Base-by-base conservation (phyloP, 1,140 invertebrate genomes). In the Ptiloglossa arizonensis region DNA sequence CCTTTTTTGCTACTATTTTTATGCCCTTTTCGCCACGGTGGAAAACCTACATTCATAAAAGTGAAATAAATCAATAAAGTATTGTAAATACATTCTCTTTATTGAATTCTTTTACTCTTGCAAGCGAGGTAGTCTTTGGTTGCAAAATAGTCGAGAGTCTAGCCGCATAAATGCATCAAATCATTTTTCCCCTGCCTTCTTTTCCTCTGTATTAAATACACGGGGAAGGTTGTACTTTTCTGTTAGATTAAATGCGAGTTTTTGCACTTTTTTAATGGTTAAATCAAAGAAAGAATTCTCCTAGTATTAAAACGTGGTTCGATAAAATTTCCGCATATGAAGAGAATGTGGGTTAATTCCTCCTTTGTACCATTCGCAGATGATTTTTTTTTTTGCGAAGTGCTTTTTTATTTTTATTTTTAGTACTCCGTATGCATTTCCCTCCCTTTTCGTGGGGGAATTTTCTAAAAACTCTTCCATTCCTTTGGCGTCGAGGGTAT, bases 181-280 rank as follows among this genome's bases (percentile, higher is more conserved):
- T 80, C 82, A 87, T 64, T 86, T 72, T 77, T 83, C 77, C 24
- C 87, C 87, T 52, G 82, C 83, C 67, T 82, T 87, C 69, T 81
- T 66, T 5, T 83, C 81, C 24, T 75, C 67, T 73, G 57, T 83
- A 62, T 87, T 88, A 83, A 88, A 89, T 50, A 66, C 73, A 75
- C 89, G 67, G 22, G 72, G 17, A 8, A 88, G 72, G 9, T 80
- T 67, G 60, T 86, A 54, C 59, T 73, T 87, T 81, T 87, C 83
- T n/a, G 86, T 85, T 17, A 89, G 72, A 50, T 90, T 38, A 82
- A 85, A 89, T 63, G 84, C 86, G 17, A 88, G 68, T 56, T 78
- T 78, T 60, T 81, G 48, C 27, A 87, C 63, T 50, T 68, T 70
- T 60, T 57, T 44, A 41, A 54, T 68, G 27, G 78, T 76, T 32